phyloP scores from a whole-genome alignment of 2,888 invertebrate species.

The Ceraclea dissimilis region DNA sequence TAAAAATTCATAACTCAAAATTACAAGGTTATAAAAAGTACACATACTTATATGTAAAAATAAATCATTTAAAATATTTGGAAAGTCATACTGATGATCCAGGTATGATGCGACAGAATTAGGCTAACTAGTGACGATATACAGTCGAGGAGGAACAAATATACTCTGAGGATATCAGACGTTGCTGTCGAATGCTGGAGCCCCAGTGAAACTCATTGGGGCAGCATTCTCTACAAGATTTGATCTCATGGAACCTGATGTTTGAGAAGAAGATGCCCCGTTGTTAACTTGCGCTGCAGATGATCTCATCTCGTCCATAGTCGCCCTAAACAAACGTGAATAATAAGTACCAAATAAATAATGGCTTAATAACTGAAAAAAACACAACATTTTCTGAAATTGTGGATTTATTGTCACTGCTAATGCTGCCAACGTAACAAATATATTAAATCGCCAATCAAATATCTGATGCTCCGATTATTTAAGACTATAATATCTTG shows the following conservation, averaged over 20 bases:
- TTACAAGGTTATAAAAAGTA: too few relatives aligned
- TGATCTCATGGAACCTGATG: conserved; percentile 56
- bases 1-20: too few relatives aligned
- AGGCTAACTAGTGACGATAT: conserved; percentile 4
- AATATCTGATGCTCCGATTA: too few relatives aligned
- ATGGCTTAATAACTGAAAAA: too few relatives aligned
- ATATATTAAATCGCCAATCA: too few relatives aligned
- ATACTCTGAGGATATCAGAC: conserved; percentile 41
- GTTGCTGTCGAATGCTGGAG: conserved; percentile 58
- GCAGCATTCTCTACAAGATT: conserved; percentile 76
- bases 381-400: too few relatives aligned
- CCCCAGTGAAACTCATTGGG: conserved; percentile 67
- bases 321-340: conserved; percentile 51
- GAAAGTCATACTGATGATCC: conserved; percentile 12
- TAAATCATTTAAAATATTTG: too few relatives aligned
- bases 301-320: conserved; percentile 72
- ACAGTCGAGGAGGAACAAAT: neutral
- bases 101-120: conserved; percentile 2
- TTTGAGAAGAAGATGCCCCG: conserved; percentile 30
- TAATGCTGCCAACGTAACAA: too few relatives aligned
- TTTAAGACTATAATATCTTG: too few relatives aligned
- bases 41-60: too few relatives aligned
- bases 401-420: too few relatives aligned
- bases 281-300: conserved; percentile 50
- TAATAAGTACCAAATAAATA: neutral